Percentiles rank a stretch among this genome's conserved stretches.
phyloP scores from a whole-genome alignment of 1,140 invertebrate genomes.

The Schmidtea mediterranea region DNA sequence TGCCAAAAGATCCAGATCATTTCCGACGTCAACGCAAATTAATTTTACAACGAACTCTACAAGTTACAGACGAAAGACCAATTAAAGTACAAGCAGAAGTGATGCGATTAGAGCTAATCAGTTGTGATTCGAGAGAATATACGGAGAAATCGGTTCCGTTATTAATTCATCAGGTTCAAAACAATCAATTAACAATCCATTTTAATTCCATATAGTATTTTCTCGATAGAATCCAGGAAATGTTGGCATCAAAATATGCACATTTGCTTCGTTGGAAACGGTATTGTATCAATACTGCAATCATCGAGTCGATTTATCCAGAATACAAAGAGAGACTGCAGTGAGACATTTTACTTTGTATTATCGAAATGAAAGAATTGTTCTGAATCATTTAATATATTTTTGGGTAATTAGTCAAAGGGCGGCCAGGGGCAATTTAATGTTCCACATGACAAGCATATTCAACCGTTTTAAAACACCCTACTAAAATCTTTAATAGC shows the following conservation, averaged over 20 bases:
- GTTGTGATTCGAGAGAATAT: slow-evolving; percentile 16
- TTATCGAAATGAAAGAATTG: neutral
- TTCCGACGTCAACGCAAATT: slow-evolving; percentile 12
- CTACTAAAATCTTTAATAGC: no score
- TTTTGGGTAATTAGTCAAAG: no score
- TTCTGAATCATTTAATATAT: no score
- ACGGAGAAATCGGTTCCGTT: slow-evolving; percentile 17
- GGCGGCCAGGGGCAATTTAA: no score
- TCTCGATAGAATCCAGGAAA: no score
- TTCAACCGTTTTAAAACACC: no score
- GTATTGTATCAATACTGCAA: slow-evolving; percentile 20
- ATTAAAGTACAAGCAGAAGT: slow-evolving; percentile 19
- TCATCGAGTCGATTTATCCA: slow-evolving; percentile 20
- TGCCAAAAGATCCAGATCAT: slow-evolving; percentile 16
- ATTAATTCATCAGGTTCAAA: slow-evolving; percentile 20
- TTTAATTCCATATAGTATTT: neutral
- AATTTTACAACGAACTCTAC: slow-evolving; percentile 14
- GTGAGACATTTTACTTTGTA: slow-evolving; percentile 11
- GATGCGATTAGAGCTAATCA: slow-evolving; percentile 19
- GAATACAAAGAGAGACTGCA: slow-evolving; percentile 16
- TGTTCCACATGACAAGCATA: no score
- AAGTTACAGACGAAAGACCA: slow-evolving; percentile 22
- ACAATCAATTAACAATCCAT: neutral
- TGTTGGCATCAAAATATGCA: no score
- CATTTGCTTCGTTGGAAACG: slow-evolving; percentile 24